Conservation (phyloP, 2,797 vertebrate genomes). For the Helarctos malayanus region DNA sequence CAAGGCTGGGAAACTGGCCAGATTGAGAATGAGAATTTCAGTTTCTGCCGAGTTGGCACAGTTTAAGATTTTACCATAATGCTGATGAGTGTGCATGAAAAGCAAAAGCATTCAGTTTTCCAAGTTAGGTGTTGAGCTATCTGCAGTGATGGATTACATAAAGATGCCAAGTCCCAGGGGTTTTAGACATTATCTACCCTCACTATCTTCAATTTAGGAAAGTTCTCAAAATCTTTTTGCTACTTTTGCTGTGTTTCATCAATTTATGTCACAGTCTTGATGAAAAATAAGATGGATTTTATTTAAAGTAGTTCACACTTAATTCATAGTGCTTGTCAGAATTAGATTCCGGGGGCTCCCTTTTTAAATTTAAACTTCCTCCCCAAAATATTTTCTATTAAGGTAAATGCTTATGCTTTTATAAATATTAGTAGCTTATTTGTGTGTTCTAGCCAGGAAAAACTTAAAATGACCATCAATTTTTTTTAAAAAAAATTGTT, state of each 20-base stretch:
- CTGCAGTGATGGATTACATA: not conserved
- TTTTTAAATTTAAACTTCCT: not conserved
- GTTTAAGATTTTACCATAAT: not conserved
- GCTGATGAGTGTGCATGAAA: not conserved
- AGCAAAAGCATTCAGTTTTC: not conserved
- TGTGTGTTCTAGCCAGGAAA: not conserved
- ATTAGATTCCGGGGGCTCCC: not conserved
- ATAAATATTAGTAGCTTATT: conserved; percentile 3
- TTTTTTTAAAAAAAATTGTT: not conserved
- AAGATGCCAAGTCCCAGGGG: not conserved
- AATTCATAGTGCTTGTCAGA: not conserved
- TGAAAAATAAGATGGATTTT: conserved; percentile 1
- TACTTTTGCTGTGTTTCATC: not conserved
- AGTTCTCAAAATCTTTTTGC: not conserved
- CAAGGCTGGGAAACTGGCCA: not conserved
- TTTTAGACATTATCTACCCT: not conserved
- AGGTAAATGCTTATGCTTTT: not conserved
- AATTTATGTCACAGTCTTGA: not conserved
- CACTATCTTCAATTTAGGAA: not conserved
- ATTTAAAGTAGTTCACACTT: not conserved
- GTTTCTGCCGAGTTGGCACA: not conserved
- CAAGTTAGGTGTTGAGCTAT: not conserved
- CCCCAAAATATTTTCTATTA: not conserved
- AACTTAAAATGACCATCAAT: not conserved
- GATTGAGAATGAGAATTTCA: not conserved